Conservation (phyloP, 2,888 invertebrate genomes). For the Julus scandinavius region DNA sequence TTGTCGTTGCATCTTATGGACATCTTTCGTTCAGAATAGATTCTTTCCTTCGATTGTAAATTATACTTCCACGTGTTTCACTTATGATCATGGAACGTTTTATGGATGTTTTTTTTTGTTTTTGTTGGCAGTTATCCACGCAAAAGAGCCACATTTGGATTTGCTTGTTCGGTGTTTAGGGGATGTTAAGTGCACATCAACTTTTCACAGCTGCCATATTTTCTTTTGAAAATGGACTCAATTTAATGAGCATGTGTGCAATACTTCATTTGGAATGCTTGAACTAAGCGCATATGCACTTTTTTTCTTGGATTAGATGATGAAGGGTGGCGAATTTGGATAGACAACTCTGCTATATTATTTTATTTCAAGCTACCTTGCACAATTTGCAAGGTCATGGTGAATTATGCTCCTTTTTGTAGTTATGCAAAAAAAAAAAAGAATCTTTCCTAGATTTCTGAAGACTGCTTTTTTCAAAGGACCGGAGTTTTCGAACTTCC, state of each 20-base stretch:
- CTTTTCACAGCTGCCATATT: neutral
- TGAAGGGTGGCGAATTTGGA: neutral
- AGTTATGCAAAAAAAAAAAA: neutral
- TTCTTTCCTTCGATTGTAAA: neutral
- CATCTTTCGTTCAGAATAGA: neutral
- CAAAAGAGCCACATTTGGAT: neutral
- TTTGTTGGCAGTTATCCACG: neutral
- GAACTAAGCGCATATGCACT: too few relatives aligned
- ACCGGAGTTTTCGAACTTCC: too few relatives aligned
- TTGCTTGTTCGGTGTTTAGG: neutral
- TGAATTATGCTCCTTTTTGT: neutral
- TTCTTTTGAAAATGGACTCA: neutral
- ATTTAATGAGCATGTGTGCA: constrained; percentile 10
- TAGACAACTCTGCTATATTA: neutral
- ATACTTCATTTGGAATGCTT: neutral
- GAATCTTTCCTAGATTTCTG: neutral
- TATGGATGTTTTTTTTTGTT: neutral
- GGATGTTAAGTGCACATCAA: neutral
- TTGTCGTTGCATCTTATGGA: neutral
- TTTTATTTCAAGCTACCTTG: neutral
- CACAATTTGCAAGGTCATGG: too few relatives aligned
- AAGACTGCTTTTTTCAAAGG: neutral
- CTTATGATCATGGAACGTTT: neutral
- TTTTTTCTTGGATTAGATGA: neutral
- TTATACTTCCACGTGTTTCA: constrained; percentile 10